Conservation (phyloP, 2,113 vertebrate genomes). For the Melanocharis versteri region DNA sequence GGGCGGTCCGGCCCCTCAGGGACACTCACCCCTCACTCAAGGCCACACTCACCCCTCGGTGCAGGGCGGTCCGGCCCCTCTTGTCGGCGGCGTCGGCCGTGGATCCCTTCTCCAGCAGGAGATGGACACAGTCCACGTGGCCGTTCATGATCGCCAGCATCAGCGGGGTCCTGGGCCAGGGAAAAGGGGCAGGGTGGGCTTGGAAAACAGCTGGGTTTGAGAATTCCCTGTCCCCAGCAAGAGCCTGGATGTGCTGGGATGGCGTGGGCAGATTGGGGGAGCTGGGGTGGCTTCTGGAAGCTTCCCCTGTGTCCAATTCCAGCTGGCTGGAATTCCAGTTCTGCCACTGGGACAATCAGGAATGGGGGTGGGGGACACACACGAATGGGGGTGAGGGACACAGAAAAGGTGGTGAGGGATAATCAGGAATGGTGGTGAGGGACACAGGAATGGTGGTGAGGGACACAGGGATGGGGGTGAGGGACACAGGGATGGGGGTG, state of each 20-base stretch:
- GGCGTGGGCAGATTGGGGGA: neutral
- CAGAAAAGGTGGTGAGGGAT: too few species aligned
- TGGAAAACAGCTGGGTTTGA: accelerated
- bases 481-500: too few species aligned
- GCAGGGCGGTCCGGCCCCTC: conserved; percentile 87
- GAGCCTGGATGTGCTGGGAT: neutral
- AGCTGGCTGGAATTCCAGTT: neutral
- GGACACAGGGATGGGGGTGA: too few species aligned
- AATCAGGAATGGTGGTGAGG: too few species aligned
- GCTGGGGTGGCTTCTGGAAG: neutral
- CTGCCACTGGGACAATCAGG: too few species aligned
- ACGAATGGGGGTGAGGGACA: too few species aligned
- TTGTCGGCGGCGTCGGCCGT: conserved; percentile 86
- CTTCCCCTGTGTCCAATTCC: neutral
- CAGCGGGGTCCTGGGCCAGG: conserved; percentile 81
- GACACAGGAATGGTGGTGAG: too few species aligned
- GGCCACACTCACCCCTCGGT: conserved; percentile 82
- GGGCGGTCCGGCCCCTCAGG: too few species aligned
- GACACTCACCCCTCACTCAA: too few species aligned
- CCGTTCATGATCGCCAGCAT: conserved; percentile 90
- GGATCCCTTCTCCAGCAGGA: conserved; percentile 92
- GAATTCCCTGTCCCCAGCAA: accelerated
- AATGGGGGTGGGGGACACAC: too few species aligned
- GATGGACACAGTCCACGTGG: conserved; percentile 90
- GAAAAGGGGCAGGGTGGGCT: neutral